A percentile compares a stretch with the other conserved stretches of the same genome.
Conservation (phyloP, 2,888 invertebrate species). For the Antitype chi region DNA sequence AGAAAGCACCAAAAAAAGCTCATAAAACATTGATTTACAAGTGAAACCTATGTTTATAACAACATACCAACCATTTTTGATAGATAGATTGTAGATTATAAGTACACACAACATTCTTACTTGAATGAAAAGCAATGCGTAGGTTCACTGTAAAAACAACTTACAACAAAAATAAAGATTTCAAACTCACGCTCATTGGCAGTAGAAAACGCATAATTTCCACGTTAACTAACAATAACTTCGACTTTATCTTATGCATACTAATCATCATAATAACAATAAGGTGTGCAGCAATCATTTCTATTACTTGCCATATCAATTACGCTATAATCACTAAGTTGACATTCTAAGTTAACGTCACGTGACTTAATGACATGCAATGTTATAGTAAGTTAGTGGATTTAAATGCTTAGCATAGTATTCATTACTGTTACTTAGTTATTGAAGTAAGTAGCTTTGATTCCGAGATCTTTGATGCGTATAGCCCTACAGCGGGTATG, state of each 20-base stretch:
- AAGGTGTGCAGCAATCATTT: conserved; percentile 55
- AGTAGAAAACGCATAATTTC: conserved; percentile 25
- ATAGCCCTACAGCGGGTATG: not conserved
- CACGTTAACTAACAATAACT: conserved; percentile 26
- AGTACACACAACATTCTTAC: not conserved
- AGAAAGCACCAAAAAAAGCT: not conserved
- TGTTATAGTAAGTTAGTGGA: conserved; percentile 28
- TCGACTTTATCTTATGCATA: conserved; percentile 23
- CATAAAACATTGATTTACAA: too few species aligned
- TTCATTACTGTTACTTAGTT: conserved; percentile 18
- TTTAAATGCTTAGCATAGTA: conserved; percentile 11
- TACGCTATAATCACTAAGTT: conserved; percentile 44
- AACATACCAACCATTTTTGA: not conserved
- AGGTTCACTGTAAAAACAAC: not conserved
- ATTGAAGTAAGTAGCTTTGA: conserved; percentile 10
- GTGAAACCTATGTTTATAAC: not conserved
- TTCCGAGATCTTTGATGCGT: not conserved
- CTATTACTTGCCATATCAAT: conserved; percentile 49
- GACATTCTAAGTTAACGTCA: conserved; percentile 45
- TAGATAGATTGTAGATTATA: conserved; percentile 10
- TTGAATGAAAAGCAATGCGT: not conserved
- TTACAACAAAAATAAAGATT: conserved; percentile 29
- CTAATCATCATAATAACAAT: conserved; percentile 29
- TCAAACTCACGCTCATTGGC: conserved; percentile 44
- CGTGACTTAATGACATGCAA: conserved; percentile 54